A percentile compares a stretch with the other conserved stretches of the same genome.
These are phyloP conservation scores for Liasis olivaceus DNA, from an alignment of 2,797 vertebrate genomes.

Conservation along the genomic window DNA sequence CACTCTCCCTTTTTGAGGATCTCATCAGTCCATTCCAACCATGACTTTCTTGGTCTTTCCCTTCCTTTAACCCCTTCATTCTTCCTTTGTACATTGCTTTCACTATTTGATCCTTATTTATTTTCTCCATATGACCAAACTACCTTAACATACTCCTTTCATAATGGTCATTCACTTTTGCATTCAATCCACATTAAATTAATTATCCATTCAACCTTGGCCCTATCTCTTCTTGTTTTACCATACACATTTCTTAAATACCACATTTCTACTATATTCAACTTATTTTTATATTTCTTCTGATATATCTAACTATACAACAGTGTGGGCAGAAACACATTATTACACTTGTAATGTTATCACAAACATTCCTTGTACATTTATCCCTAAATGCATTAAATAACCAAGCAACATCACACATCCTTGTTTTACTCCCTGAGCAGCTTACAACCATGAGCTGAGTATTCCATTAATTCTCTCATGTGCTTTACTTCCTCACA, in stretches of 20 bases:
- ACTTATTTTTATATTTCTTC: too few species aligned
- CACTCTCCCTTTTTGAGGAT: background rate
- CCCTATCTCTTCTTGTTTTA: background rate
- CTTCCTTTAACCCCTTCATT: background rate
- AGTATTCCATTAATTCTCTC: background rate
- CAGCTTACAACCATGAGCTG: background rate
- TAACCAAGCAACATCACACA: background rate
- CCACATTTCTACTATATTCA: too few species aligned
- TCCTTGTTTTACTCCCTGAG: background rate
- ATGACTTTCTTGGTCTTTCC: background rate
- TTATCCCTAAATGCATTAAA: background rate
- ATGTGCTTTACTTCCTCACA: background rate
- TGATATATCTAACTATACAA: too few species aligned
- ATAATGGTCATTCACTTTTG: background rate
- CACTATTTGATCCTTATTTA: background rate
- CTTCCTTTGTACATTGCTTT: background rate
- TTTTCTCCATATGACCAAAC: background rate
- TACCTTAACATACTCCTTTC: background rate
- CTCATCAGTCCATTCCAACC: background rate
- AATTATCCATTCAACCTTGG: background rate
- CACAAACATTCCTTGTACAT: too few species aligned
- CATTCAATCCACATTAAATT: background rate
- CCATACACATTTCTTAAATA: too few species aligned
- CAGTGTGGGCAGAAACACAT: too few species aligned
- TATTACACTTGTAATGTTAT: too few species aligned